Base-by-base conservation (phyloP, 2,113 vertebrate species). In the Phyllostomus discolor region DNA sequence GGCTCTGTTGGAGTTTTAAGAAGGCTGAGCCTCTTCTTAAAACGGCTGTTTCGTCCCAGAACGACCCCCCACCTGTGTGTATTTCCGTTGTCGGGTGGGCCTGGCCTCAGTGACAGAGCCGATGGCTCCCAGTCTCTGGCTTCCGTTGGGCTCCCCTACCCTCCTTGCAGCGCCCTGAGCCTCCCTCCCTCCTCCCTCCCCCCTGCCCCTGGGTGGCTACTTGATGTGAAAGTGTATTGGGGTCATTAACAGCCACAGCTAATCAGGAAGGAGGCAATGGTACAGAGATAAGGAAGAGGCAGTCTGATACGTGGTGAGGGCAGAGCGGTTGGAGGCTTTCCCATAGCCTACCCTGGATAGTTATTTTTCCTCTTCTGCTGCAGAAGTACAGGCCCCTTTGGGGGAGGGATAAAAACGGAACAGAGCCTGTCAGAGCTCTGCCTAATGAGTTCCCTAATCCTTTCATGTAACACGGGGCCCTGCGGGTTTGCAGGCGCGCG, bases 171-270 rank as follows among this genome's bases (percentile, higher is more conserved):
- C 64, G 19, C 22, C 10, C 28, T 4, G 14, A 80, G 70, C n/a
- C 28, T 57, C 19, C 17, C 6, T 54, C 52, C 52, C 52, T 57
- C 54, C 52, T 1, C 5, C 70, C 24, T 38, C 38, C 0, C 41
- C 5, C 38, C 52, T 0, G 0, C 73, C 5, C 8, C 72, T 0
- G 0, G 31, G 1, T 12, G 50, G 50, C 59, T 91, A 0, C n/a
- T 22, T 43, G 70, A 10, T 69, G 52, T 22, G 92, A 41, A 46
- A 88, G 72, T 57, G 1, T 4, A 10, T 24, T 31, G n/a, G n/a
- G 76, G 75, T 78, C 69, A 67, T 76, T 31, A 64, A 41, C 35
- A 72, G 59, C 35, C 73, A 2, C 4, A 0, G n/a, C 59, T 72
- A 26, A 79, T 38, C 22, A 46, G 75, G 85, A 38, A 82, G 76